phyloP scores from a whole-genome alignment of 2,888 invertebrate genomes.

The Apotomis betuletana region DNA sequence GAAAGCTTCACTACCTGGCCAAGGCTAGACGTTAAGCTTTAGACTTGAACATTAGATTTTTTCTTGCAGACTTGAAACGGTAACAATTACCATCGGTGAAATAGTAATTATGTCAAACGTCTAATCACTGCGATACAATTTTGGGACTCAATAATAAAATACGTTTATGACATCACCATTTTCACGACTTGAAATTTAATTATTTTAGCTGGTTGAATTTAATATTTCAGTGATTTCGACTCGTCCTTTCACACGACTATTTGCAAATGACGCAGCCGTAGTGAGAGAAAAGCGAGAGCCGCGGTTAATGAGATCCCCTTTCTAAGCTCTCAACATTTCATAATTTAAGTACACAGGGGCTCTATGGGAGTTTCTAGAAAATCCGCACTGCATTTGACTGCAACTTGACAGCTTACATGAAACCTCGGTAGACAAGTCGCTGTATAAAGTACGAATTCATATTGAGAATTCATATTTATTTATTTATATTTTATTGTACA shows the following conservation, averaged over 20 bases:
- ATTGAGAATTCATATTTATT: not conserved
- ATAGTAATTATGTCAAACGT: no score
- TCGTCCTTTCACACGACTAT: conserved; percentile 35
- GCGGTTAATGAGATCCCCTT: conserved; percentile 35
- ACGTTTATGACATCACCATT: not conserved
- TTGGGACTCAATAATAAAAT: no score
- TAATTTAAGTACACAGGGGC: conserved; percentile 23
- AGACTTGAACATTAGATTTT: no score
- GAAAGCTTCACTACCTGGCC: no score
- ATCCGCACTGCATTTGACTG: not conserved
- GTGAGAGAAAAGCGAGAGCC: conserved; percentile 31
- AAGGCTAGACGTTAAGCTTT: no score
- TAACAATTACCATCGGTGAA: no score
- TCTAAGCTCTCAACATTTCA: conserved; percentile 35
- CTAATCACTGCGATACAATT: no score
- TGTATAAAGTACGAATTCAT: not conserved
- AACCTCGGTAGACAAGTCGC: not conserved
- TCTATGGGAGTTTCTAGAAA: conserved; percentile 14
- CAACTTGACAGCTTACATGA: not conserved
- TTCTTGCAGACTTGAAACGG: no score
- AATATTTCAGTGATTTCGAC: conserved; percentile 30
- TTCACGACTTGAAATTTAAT: not conserved
- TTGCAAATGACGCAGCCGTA: conserved; percentile 20
- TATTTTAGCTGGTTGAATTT: conserved; percentile 6
- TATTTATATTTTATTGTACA: no score